phyloP scores from a whole-genome alignment of 1,140 invertebrate genomes.

The Formica selysi region DNA sequence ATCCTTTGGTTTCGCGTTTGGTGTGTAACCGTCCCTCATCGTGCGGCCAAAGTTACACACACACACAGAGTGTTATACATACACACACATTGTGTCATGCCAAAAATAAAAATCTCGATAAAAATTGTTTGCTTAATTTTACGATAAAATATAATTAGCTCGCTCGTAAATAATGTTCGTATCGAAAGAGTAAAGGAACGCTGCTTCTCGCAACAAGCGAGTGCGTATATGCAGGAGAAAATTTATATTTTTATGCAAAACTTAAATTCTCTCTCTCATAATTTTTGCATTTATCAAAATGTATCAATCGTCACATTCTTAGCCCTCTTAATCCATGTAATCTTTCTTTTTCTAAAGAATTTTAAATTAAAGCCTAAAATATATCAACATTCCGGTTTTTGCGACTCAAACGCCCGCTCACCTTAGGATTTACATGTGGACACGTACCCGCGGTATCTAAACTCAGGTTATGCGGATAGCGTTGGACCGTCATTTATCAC shows the following conservation, averaged over 20 bases:
- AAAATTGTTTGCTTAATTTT: neutral
- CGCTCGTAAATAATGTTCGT: neutral
- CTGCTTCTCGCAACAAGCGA: neutral
- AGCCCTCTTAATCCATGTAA: neutral
- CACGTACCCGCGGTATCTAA: neutral
- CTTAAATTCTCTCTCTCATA: neutral
- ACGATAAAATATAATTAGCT: neutral
- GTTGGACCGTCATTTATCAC: neutral
- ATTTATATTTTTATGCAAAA: neutral
- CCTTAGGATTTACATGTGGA: neutral
- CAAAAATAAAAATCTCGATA: neutral
- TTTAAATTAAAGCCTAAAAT: neutral
- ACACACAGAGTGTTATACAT: too few relatives aligned
- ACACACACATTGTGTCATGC: too few relatives aligned
- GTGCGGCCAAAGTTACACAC: constrained; percentile 14
- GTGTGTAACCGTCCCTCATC: constrained; percentile 63
- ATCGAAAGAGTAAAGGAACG: neutral
- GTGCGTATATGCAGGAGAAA: too few relatives aligned
- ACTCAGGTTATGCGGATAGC: neutral
- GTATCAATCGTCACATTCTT: neutral
- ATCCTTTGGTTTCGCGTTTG: constrained; percentile 60
- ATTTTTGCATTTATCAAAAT: neutral
- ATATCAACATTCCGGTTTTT: neutral
- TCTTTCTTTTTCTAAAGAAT: neutral
- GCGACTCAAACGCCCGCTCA: neutral